A percentile compares a stretch with the other conserved stretches of the same genome.
Conservation (phyloP, 2,888 invertebrate species). For the Phalera bucephala region DNA sequence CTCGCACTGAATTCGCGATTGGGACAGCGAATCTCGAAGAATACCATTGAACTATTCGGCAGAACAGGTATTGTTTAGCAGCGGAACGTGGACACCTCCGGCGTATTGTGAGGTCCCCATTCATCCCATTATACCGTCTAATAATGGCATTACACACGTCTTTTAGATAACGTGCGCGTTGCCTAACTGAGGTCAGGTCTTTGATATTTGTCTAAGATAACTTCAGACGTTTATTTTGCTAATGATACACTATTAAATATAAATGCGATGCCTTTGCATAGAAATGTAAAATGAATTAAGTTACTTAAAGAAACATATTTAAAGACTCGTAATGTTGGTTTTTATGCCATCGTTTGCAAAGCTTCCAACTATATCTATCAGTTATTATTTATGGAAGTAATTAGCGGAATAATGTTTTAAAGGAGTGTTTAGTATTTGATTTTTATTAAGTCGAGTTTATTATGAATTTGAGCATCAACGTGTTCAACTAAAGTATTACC, state of each 20-base stretch:
- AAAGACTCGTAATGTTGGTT: background rate
- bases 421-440: background rate
- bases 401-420: background rate
- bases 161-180: constrained; percentile 23
- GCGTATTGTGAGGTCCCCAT: constrained; percentile 28
- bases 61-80: constrained; percentile 42
- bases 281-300: constrained; percentile 5
- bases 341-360: background rate
- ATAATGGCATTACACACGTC: constrained; percentile 27
- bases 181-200: constrained; percentile 31
- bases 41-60: constrained; percentile 54
- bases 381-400: background rate
- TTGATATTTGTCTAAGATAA: constrained; percentile 32
- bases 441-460: too few relatives aligned
- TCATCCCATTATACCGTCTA: constrained; percentile 27
- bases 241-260: constrained; percentile 22
- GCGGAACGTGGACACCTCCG: constrained; percentile 31
- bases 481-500: too few relatives aligned
- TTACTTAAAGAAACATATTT: background rate
- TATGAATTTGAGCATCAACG: too few relatives aligned
- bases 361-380: background rate
- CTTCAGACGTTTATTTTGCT: constrained; percentile 30
- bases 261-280: constrained; percentile 2
- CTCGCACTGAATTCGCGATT: constrained; percentile 70
- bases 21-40: constrained; percentile 61